These are phyloP conservation scores for Circaetus gallicus DNA, from an alignment of 2,113 vertebrate species.

Conservation along the genomic window DNA sequence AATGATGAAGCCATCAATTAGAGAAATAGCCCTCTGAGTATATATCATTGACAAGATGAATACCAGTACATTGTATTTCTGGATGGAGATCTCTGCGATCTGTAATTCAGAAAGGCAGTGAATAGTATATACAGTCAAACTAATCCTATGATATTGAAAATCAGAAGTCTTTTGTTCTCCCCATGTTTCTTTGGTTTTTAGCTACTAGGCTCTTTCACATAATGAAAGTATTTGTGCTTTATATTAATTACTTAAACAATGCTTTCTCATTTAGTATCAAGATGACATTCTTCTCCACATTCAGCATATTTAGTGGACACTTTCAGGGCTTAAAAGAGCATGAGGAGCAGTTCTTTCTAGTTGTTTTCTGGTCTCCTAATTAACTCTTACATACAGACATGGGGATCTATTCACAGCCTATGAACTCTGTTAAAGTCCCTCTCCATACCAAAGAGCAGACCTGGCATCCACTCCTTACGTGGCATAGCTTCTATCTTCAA, in stretches of 20 bases:
- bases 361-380: background rate
- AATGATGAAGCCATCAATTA: constrained; percentile 40
- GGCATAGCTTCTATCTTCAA: background rate
- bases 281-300: background rate
- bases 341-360: background rate
- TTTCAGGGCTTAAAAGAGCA: background rate
- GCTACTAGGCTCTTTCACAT: background rate
- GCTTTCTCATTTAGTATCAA: background rate
- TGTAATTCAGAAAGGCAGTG: constrained; percentile 30
- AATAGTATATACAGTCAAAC: background rate
- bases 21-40: constrained; percentile 2
- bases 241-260: background rate
- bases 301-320: background rate
- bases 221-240: background rate
- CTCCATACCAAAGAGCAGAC: background rate
- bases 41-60: constrained; percentile 17
- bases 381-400: background rate
- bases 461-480: background rate
- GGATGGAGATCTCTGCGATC: background rate
- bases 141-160: constrained; percentile 5
- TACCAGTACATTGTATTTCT: background rate
- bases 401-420: background rate
- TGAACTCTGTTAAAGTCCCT: background rate
- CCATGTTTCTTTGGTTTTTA: background rate
- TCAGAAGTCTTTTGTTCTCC: background rate